These are phyloP conservation scores for Nothoprocta perdicaria DNA, from an alignment of 2,113 vertebrate species.

Conservation along the genomic window DNA sequence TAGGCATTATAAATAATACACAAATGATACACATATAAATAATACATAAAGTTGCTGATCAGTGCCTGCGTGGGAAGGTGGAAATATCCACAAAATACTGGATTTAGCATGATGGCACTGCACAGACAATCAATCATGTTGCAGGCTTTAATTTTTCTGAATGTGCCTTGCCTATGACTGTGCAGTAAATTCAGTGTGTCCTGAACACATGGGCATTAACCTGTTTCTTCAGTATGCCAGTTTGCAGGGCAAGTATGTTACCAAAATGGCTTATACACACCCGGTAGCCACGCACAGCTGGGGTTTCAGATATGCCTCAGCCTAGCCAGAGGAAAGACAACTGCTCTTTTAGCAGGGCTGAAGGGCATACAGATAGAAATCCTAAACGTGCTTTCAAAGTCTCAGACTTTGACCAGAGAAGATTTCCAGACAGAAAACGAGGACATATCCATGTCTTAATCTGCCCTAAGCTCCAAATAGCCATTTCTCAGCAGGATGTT, in stretches of 20 bases:
- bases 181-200: neutral
- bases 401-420: neutral
- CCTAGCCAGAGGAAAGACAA: neutral
- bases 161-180: neutral
- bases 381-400: neutral
- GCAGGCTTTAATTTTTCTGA: neutral
- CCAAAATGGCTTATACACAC: neutral
- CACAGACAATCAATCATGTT: neutral
- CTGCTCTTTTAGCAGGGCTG: neutral
- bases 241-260: neutral
- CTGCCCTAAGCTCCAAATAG: neutral
- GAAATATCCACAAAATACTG: neutral
- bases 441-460: neutral
- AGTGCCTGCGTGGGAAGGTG: neutral
- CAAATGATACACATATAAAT: no score
- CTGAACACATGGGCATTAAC: neutral
- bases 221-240: neutral
- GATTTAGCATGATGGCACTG: neutral
- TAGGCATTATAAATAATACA: neutral
- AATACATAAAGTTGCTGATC: neutral
- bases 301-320: neutral
- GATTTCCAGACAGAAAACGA: neutral
- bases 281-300: accelerated
- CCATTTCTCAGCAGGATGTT: neutral
- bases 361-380: neutral